These are phyloP conservation scores for Acanthococcus lagerstroemiae DNA, from an alignment of 2,888 invertebrate species.

Conservation along the genomic window DNA sequence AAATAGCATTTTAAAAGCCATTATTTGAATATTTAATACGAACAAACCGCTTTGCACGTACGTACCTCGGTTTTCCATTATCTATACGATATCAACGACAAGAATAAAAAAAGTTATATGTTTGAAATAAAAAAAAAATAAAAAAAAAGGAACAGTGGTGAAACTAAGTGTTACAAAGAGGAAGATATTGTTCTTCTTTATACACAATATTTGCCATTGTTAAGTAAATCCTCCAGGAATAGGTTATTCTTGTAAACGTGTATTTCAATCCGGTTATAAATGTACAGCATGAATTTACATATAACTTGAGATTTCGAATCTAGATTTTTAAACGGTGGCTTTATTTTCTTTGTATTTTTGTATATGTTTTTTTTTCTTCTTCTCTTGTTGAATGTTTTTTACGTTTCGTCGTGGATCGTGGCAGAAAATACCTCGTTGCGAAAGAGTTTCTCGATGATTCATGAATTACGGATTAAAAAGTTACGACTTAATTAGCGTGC, in stretches of 20 bases:
- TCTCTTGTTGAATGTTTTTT: not conserved
- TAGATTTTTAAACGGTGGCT: conserved; percentile 7
- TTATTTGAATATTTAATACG: not conserved
- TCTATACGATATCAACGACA: conserved; percentile 23
- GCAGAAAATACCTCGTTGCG: too few relatives aligned
- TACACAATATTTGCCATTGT: conserved; percentile 28
- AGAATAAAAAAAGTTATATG: conserved; percentile 10
- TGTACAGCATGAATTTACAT: conserved; percentile 26
- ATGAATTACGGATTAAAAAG: not conserved
- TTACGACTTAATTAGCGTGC: not conserved
- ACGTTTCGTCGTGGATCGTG: too few relatives aligned
- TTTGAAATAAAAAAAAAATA: conserved; percentile 1
- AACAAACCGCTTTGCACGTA: conserved; percentile 2
- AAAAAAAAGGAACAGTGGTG: conserved; percentile 6
- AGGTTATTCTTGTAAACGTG: conserved; percentile 22
- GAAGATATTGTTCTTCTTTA: not conserved
- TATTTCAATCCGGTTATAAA: conserved; percentile 26
- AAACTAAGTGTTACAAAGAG: conserved; percentile 27
- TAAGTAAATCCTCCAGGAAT: conserved; percentile 27
- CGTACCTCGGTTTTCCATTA: conserved; percentile 27
- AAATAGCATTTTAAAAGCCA: not conserved
- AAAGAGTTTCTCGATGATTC: not conserved
- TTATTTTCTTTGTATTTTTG: not conserved
- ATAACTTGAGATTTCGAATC: conserved; percentile 17
- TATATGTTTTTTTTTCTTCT: not conserved